A percentile compares a stretch with the other conserved stretches of the same genome.
Evolutionary conservation across 2,797 vertebrate species (phyloP).

Genomic region (Acanthornis magna): DNA sequence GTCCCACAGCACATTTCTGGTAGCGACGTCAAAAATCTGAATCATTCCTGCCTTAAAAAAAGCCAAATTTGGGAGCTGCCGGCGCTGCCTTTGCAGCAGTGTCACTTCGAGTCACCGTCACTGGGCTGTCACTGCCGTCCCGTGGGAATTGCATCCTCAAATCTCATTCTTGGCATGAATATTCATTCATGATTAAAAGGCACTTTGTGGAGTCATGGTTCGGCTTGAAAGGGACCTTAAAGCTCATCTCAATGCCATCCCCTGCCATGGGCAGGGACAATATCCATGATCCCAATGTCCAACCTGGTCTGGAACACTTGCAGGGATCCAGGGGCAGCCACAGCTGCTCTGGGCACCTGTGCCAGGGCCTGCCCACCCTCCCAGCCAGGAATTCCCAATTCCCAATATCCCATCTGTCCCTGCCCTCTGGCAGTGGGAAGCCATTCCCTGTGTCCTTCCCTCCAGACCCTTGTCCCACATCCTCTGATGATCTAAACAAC

Average conservation of each 20-base stretch:
- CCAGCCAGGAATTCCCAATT: too few relatives aligned
- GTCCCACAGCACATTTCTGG: background rate
- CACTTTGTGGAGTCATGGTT: rapidly evolving
- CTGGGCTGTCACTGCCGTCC: background rate
- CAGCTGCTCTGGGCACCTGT: too few relatives aligned
- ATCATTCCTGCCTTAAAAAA: background rate
- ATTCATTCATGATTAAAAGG: background rate
- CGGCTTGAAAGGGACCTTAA: background rate
- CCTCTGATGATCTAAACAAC: too few relatives aligned
- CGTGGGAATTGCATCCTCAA: rapidly evolving
- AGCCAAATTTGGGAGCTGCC: background rate
- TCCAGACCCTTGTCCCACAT: too few relatives aligned
- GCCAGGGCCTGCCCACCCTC: too few relatives aligned
- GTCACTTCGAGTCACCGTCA: background rate
- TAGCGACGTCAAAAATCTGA: background rate
- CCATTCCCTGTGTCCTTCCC: too few relatives aligned
- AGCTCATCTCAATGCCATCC: background rate
- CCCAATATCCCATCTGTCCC: too few relatives aligned
- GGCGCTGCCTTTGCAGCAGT: rapidly evolving
- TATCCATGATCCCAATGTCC: background rate
- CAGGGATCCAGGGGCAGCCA: background rate
- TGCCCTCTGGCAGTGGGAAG: too few relatives aligned
- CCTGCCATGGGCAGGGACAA: rapidly evolving
- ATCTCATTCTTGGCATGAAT: background rate
- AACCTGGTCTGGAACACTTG: background rate